A percentile compares a stretch with the other conserved stretches of the same genome.
Evolutionary conservation across 2,888 invertebrate genomes (phyloP).

Genomic region (Ashinkailepas kermadecensis): DNA sequence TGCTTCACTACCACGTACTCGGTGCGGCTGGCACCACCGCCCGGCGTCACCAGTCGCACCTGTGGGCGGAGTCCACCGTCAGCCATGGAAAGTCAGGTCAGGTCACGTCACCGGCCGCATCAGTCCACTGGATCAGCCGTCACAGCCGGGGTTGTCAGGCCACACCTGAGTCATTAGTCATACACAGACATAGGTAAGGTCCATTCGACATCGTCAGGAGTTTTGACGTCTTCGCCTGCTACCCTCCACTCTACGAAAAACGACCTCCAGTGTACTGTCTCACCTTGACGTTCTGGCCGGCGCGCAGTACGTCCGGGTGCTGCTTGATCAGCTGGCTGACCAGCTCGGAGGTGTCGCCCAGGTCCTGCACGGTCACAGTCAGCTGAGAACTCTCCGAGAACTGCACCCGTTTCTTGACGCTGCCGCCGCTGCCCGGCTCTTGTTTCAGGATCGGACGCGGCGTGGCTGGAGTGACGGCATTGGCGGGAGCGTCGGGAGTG

Average conservation of each 20-base stretch:
- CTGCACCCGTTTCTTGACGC: slow-evolving; percentile 7
- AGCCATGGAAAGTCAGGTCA: no score
- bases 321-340: neutral
- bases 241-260: no score
- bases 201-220: no score
- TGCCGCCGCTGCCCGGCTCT: neutral
- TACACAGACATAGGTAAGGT: no score
- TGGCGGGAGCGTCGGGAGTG: neutral
- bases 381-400: neutral
- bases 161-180: no score
- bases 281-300: slow-evolving; percentile 15
- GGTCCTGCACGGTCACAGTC: slow-evolving; percentile 3
- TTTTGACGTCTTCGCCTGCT: no score
- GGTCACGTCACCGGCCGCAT: no score
- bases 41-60: slow-evolving; percentile 5
- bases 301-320: slow-evolving; percentile 7
- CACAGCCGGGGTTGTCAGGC: no score
- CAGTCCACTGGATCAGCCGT: no score
- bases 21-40: neutral
- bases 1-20: neutral
- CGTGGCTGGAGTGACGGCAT: neutral
- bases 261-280: neutral
- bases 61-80: neutral
- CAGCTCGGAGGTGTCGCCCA: neutral
- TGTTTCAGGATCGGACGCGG: slow-evolving; percentile 4